Evolutionary conservation across 2,888 invertebrate species (phyloP), one percentile per base, ranked within the genome.

Genomic region (Xestia sexstrigata): DNA sequence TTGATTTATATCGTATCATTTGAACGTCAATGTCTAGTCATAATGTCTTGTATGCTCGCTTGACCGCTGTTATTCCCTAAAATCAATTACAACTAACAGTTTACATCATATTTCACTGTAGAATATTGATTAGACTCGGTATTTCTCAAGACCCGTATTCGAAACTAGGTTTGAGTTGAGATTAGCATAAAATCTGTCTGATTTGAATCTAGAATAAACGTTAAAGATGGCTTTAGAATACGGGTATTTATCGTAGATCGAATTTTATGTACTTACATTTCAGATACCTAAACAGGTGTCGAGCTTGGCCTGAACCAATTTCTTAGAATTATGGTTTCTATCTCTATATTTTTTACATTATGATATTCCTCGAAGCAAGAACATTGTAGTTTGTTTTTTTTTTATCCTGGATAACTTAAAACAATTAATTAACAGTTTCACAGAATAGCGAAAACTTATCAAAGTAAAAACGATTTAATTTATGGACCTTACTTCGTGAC

Each of bases 141-240:
- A 30, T 15, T 26, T 52, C 23, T 49, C 39, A 45, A 68, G 35
- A 52, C 23, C 62, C 45, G 7, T 52, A 69, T 63, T 70, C 2
- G 2, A 79, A 39, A 70, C 26, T 47, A 39, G 52, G 63, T 78
- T 79, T 55, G 15, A 47, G 30, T 55, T 3, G 23, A 71, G 30
- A 79, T 80, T 65, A 42, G 26, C 45, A 42, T 72, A 9, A 55
- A 63, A 80, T 65, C 39, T 47, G 39, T 20, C 47, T n/a, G 39
- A 47, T 77, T 69, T 52, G 11, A 45, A 79, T 45, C n/a, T 17
- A 55, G 20, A 65, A 79, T 47, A 15, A 35, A 39, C 5, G 47
- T 55, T 55, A n/a, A 71, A 79, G 9, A 52, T 45, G 23, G 17
- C 11, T 65, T 39, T 20, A 11, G 30, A 49, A 52, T 49, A 42